Conservation (phyloP, 2,113 vertebrate species). For the Cheilinus undulatus region DNA sequence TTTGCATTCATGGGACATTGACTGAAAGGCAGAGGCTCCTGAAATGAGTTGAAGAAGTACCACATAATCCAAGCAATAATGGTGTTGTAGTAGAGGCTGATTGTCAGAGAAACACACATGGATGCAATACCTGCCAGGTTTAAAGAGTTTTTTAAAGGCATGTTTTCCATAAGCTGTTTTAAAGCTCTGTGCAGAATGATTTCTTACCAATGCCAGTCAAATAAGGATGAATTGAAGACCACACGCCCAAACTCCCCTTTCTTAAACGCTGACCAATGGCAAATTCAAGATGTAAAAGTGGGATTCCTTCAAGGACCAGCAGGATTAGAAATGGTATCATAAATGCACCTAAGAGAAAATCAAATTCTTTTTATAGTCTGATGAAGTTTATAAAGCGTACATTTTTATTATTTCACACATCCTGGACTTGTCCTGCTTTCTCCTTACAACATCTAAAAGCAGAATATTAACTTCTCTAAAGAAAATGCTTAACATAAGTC, state of each 20-base stretch:
- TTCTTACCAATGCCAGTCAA: conserved; percentile 90
- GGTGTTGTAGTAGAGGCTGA: conserved; percentile 93
- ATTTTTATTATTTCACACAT: too few species aligned
- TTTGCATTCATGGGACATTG: conserved; percentile 85
- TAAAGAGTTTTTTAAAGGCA: neutral
- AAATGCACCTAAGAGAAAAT: conserved; percentile 87
- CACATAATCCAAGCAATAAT: conserved; percentile 90
- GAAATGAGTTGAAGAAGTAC: conserved; percentile 82
- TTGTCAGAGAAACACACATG: conserved; percentile 89
- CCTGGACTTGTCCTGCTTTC: too few species aligned
- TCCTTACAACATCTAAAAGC: too few species aligned
- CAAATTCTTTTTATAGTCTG: neutral
- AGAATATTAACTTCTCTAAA: too few species aligned
- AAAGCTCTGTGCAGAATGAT: neutral
- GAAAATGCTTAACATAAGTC: neutral
- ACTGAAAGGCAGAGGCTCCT: conserved; percentile 89
- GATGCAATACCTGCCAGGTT: conserved; percentile 87
- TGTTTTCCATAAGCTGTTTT: neutral
- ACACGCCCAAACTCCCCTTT: conserved; percentile 88
- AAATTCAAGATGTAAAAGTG: conserved; percentile 91
- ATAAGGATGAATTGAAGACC: conserved; percentile 88
- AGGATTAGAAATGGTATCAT: conserved; percentile 96
- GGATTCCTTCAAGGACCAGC: conserved; percentile 91
- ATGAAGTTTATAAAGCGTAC: neutral
- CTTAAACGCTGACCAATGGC: conserved; percentile 93